A percentile compares a stretch with the other conserved stretches of the same genome.
phyloP scores from a whole-genome alignment of 2,113 vertebrate species.

The Zosterops lateralis region DNA sequence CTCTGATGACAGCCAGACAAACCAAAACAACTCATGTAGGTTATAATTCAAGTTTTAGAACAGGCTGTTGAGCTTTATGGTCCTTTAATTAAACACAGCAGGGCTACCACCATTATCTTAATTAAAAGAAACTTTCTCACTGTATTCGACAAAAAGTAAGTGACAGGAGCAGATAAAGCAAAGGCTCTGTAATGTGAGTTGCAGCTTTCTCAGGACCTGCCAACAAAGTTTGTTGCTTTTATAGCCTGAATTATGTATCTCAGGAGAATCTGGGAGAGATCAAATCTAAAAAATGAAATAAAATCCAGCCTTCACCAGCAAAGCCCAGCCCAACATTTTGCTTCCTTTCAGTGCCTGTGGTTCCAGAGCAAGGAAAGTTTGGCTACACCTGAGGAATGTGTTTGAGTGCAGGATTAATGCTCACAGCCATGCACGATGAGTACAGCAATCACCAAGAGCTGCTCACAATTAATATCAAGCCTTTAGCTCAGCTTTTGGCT shows the following conservation, averaged over 20 bases:
- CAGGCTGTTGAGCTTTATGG: background rate
- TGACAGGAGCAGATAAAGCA: background rate
- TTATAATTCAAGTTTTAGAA: slow-evolving; percentile 34
- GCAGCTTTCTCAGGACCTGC: background rate
- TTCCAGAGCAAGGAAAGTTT: background rate
- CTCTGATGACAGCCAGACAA: slow-evolving; percentile 33
- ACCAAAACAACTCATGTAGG: slow-evolving; percentile 21
- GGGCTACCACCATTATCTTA: background rate
- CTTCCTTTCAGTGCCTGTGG: background rate
- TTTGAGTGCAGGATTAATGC: background rate
- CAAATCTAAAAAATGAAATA: background rate
- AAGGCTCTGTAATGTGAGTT: background rate
- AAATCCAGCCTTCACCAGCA: background rate
- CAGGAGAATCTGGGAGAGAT: background rate
- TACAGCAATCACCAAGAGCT: background rate
- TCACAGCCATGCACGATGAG: background rate
- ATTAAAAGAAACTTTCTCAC: slow-evolving; percentile 31
- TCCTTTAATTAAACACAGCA: slow-evolving; percentile 49
- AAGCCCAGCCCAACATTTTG: background rate
- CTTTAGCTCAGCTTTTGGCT: background rate
- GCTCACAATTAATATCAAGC: background rate
- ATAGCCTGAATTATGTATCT: background rate
- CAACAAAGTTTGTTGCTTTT: background rate
- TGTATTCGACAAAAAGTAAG: background rate
- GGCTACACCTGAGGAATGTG: background rate